Percentiles rank a stretch among this genome's conserved stretches.
Evolutionary conservation across 2,797 vertebrate genomes (phyloP).

Genomic region (Mallotus villosus): DNA sequence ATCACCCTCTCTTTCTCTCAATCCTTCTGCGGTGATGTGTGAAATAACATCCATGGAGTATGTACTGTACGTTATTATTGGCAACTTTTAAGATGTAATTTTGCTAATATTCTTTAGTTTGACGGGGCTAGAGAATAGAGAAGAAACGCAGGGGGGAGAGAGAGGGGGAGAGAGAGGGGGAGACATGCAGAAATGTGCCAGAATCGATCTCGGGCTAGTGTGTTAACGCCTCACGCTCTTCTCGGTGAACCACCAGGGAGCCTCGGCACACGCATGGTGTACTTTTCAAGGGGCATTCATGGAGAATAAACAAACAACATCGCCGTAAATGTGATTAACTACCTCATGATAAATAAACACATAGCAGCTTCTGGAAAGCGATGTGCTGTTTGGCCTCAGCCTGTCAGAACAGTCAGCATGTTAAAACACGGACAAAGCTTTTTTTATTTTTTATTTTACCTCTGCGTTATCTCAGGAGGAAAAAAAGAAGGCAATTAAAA

Average conservation of each 20-base stretch:
- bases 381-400: slow-evolving; percentile 63
- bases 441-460: slow-evolving; percentile 42
- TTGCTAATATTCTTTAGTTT: neutral
- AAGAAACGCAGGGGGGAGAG: too few species aligned
- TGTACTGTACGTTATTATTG: neutral
- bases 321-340: slow-evolving; percentile 13
- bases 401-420: slow-evolving; percentile 66
- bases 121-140: too few species aligned
- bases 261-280: too few species aligned
- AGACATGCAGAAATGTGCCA: too few species aligned
- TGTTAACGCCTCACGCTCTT: too few species aligned
- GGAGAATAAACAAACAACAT: slow-evolving; percentile 52
- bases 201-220: too few species aligned
- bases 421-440: slow-evolving; percentile 67
- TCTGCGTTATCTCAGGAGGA: slow-evolving; percentile 49
- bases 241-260: too few species aligned
- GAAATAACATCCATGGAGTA: too few species aligned
- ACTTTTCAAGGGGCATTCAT: slow-evolving; percentile 1
- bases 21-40: too few species aligned
- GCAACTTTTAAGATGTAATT: too few species aligned
- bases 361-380: slow-evolving; percentile 40
- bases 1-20: too few species aligned
- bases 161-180: too few species aligned
- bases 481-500: slow-evolving; percentile 75
- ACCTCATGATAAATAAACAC: slow-evolving; percentile 29